A percentile compares a stretch with the other conserved stretches of the same genome.
Conservation (phyloP, 2,888 invertebrate species). For the Ceratothoa steindachneri region DNA sequence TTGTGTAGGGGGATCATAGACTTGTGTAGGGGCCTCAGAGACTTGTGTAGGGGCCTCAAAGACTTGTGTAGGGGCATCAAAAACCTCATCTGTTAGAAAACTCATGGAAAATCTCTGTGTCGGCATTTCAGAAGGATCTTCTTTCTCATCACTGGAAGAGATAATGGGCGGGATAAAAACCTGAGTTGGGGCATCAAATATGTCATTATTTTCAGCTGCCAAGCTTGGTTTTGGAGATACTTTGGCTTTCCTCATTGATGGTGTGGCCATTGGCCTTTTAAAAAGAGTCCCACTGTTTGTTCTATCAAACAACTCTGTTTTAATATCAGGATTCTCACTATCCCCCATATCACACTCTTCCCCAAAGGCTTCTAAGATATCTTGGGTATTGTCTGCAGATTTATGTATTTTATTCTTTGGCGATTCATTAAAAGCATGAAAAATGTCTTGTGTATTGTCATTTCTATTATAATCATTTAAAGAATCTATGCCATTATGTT, state of each 20-base stretch:
- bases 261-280: neutral
- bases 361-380: constrained; percentile 9
- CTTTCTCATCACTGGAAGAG: neutral
- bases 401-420: neutral
- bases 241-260: constrained; percentile 6
- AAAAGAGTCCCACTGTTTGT: neutral
- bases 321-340: neutral
- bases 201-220: neutral
- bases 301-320: neutral
- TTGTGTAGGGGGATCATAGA: too few relatives aligned
- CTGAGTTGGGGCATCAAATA: constrained; percentile 18
- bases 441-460: constrained; percentile 32
- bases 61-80: constrained; percentile 19
- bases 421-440: constrained; percentile 19
- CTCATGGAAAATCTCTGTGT: constrained; percentile 3
- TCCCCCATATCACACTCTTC: neutral
- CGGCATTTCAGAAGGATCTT: neutral
- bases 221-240: neutral
- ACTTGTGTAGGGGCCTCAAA: constrained; percentile 23
- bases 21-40: neutral
- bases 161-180: neutral
- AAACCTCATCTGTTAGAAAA: neutral
- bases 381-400: neutral
- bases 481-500: neutral
- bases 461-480: neutral